Conservation (phyloP, 2,113 vertebrate genomes). For the Plotosus lineatus region DNA sequence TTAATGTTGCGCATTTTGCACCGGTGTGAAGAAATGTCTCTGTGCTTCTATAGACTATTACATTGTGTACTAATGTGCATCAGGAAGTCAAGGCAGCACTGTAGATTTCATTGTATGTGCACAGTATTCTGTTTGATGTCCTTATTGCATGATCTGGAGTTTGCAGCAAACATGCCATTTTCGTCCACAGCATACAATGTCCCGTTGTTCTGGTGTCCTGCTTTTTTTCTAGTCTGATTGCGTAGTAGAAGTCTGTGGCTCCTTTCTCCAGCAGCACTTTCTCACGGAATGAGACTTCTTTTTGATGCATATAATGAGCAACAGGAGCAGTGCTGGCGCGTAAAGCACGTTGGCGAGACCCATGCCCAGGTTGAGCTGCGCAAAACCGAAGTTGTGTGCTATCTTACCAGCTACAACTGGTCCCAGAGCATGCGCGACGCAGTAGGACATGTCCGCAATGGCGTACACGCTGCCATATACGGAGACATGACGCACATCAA, state of each 20-base stretch:
- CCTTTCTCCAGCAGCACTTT: conserved; percentile 93
- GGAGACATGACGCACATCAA: conserved; percentile 91
- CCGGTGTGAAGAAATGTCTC: conserved; percentile 6
- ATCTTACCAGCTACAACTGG: conserved; percentile 92
- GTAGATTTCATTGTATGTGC: conserved; percentile 70
- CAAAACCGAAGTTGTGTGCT: conserved; percentile 90
- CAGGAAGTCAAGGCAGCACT: too few relatives aligned
- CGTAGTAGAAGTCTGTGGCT: conserved; percentile 90
- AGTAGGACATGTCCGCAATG: conserved; percentile 98
- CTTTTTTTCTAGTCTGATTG: conserved; percentile 85
- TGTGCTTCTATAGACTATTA: conserved; percentile 9
- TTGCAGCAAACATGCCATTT: conserved; percentile 71
- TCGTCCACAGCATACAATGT: conserved; percentile 56
- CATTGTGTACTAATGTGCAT: background rate
- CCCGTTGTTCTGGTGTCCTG: conserved; percentile 68
- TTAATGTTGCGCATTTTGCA: conserved; percentile 28
- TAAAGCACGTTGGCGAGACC: conserved; percentile 93
- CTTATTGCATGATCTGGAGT: conserved; percentile 70
- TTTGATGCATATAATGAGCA: conserved; percentile 87
- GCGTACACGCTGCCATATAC: conserved; percentile 97
- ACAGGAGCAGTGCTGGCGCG: conserved; percentile 86
- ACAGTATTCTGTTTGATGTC: conserved; percentile 83
- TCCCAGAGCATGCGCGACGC: conserved; percentile 89
- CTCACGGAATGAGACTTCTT: conserved; percentile 90
- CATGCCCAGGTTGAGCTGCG: conserved; percentile 93